phyloP scores from a whole-genome alignment of 2,888 invertebrate species.

The Creontiades dilutus region DNA sequence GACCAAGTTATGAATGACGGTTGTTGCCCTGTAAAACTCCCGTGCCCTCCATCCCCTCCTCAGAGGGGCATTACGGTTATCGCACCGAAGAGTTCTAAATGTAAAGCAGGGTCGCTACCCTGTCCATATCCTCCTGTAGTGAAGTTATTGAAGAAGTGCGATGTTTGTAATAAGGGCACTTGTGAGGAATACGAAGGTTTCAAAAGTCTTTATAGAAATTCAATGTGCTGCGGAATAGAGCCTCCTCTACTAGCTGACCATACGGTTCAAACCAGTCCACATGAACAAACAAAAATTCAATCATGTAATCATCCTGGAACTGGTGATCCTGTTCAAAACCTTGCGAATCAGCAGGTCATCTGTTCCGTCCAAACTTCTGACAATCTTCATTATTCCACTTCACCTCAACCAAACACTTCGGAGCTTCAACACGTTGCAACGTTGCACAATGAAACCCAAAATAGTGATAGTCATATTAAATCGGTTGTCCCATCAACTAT shows the following conservation, averaged over 20 bases:
- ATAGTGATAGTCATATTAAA: too few relatives aligned
- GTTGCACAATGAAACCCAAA: too few relatives aligned
- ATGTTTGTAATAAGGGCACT: background rate
- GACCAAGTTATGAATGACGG: background rate
- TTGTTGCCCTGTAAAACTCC: slow-evolving; percentile 20
- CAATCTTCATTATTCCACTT: background rate
- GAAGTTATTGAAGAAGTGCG: background rate
- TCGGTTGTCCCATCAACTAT: too few relatives aligned
- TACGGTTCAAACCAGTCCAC: background rate
- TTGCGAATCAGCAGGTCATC: background rate
- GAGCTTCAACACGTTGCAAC: too few relatives aligned
- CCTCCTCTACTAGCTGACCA: background rate
- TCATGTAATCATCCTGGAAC: background rate
- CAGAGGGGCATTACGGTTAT: background rate
- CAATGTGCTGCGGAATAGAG: background rate
- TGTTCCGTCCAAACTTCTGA: background rate
- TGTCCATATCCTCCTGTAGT: background rate
- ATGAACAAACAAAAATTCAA: background rate
- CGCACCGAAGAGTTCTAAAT: background rate
- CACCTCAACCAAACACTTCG: background rate
- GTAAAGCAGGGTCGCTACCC: background rate
- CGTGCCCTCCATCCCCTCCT: background rate
- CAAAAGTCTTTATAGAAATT: background rate
- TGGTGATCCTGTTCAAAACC: too few relatives aligned
- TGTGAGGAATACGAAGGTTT: background rate